Evolutionary conservation across 2,888 invertebrate genomes (phyloP), one percentile per base, ranked within the genome.

Genomic region (Lasiommata megera): DNA sequence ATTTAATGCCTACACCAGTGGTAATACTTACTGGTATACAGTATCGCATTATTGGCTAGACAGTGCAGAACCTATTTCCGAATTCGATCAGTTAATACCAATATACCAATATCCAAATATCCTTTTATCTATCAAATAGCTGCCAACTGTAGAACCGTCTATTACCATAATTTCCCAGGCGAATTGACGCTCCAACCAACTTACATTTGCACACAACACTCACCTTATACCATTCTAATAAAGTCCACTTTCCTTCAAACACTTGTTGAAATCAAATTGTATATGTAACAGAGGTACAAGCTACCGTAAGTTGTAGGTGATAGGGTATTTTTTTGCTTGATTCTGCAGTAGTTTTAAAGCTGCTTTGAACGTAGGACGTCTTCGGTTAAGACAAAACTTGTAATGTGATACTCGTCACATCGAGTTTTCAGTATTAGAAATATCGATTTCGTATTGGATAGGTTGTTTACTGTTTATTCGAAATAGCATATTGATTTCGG

Each of bases 121-220:
- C 68, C 64, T 70, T 70, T 70, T 69, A 67, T 69, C 68, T 68
- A 67, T 69, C 69, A 69, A 70, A 70, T 68, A 64, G 69, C 70
- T 69, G 67, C 68, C 69, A 69, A 68, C 65, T 67, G 62, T 66
- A 67, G 62, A 60, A 58, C 61, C 64, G 63, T 64, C 66, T 67
- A 71, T 71, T 70, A 67, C 66, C 70, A 71, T 71, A 71, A 71
- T 71, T 71, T 71, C 71, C 71, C 71, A 61, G 65, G 70, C 64
- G 71, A 67, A 67, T 60, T 61, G 50, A 52, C 31, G 28, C 46
- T 54, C 31, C 11, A 17, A 50, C 63, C 40, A 58, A 31, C 17
- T 64, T 64, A 54, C n/a, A 38, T 50, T 44, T 47, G 12, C 54
- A 0, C 5, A 16, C 6, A 9, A 37, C 3, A 17, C 34, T 14